phyloP scores from a whole-genome alignment of 2,797 vertebrate genomes.

The Enteromius paludinosus region DNA sequence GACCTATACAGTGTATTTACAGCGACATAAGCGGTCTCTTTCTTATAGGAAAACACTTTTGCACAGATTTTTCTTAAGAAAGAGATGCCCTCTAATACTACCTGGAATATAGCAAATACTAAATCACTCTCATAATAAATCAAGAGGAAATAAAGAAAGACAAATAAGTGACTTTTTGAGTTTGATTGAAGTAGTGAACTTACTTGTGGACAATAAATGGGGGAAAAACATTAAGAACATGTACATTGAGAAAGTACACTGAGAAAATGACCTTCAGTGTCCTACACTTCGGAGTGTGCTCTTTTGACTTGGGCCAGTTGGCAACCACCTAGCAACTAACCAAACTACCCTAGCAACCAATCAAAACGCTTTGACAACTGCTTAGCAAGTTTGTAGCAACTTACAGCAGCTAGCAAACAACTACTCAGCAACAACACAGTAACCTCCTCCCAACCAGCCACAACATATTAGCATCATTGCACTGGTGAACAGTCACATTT shows the following conservation, averaged over 20 bases:
- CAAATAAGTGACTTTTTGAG: neutral
- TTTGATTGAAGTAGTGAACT: neutral
- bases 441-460: neutral
- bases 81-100: constrained; percentile 28
- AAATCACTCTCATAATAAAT: neutral
- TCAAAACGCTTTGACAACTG: neutral
- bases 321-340: neutral
- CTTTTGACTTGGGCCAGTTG: neutral
- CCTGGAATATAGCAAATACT: neutral
- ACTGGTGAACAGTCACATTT: neutral
- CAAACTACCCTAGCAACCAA: neutral
- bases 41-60: neutral
- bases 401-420: neutral
- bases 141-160: neutral
- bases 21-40: neutral
- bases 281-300: neutral
- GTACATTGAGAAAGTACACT: neutral
- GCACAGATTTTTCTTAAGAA: neutral
- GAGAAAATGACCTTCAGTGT: neutral
- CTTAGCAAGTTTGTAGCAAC: too few relatives aligned
- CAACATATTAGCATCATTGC: neutral
- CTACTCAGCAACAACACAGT: neutral
- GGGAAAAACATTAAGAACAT: neutral
- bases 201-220: neutral
- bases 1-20: too few relatives aligned